Base-by-base conservation (phyloP, 2,888 invertebrate species). In the Meloe dianella region DNA sequence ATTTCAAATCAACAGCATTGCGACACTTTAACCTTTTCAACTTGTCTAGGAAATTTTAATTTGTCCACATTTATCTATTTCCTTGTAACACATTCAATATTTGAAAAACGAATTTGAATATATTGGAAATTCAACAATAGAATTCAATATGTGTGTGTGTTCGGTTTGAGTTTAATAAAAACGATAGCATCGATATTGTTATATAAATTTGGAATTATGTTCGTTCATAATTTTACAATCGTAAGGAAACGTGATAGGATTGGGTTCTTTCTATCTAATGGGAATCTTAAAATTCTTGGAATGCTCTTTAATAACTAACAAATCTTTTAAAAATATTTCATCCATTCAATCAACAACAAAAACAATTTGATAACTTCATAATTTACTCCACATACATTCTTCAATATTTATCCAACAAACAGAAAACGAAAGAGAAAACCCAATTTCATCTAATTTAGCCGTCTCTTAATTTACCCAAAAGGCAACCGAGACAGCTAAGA, bases 1-100 rank as follows among this genome's bases (percentile, higher is more conserved):
- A 74, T 75, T 69, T 72, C 66, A 70, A 72, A 74, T 67, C 67
- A 73, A 72, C 66, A 68, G 56, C 56, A 57, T 32, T 63, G 65
- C 62, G 67, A 67, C 70, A 68, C 68, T 66, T 41, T 41, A 7
- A 41, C n/a, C 41, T n/a, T 41, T 41, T 17, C 41, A 3, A 41
- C 17, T 41, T 5, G 10, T 6, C 1, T 6, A 2, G 7, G 5
- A 41, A n/a, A n/a, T 41, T 41, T 41, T n/a, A 7, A 41, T n/a
- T 41, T 41, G 10, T 35, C 14, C 2, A 38, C 7, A n/a, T 1
- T 17, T 41, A 17, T 17, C 10, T n/a, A 38, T 38, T 38, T n/a
- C n/a, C 14, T n/a, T n/a, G n/a, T n/a, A n/a, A n/a, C n/a, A n/a
- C n/a, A 4, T 27, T 27, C 27, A 27, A 14, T 3, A n/a, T 8